Evolutionary conservation across 2,888 invertebrate genomes (phyloP).

Genomic region (Caenorhabditis virilis): DNA sequence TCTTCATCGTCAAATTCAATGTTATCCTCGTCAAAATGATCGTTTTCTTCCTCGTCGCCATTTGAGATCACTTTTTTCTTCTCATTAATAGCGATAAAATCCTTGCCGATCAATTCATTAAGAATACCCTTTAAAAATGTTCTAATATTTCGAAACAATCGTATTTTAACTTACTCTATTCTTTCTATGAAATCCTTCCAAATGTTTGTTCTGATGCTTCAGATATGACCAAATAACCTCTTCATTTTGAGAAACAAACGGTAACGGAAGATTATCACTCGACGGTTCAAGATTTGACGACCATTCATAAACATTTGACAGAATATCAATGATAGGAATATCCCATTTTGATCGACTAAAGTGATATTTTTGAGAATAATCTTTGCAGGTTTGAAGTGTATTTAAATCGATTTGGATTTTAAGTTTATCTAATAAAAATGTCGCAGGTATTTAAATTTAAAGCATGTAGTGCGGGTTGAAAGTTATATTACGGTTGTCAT

Average conservation of each 20-base stretch:
- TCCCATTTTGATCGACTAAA: constrained; percentile 21
- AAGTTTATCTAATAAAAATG: background rate
- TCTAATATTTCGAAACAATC: no score
- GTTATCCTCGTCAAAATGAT: constrained; percentile 5
- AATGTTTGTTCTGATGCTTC: constrained; percentile 33
- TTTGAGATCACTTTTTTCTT: constrained; percentile 8
- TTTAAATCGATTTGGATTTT: background rate
- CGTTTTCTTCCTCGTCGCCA: constrained; percentile 1
- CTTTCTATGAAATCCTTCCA: constrained; percentile 17
- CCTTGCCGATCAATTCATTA: constrained; percentile 17
- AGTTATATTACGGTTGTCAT: background rate
- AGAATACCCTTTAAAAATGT: constrained; percentile 24
- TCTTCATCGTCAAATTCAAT: constrained; percentile 22
- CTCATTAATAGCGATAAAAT: constrained; percentile 4
- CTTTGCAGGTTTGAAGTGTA: background rate
- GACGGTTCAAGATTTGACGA: constrained; percentile 20
- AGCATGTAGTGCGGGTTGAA: background rate
- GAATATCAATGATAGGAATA: constrained; percentile 7
- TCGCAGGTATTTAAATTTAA: background rate
- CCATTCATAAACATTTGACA: constrained; percentile 28
- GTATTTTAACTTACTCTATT: constrained; percentile 10
- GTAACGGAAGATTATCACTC: constrained; percentile 24
- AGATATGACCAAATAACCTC: constrained; percentile 40
- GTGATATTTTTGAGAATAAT: no score
- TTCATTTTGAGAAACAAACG: constrained; percentile 36